phyloP scores from a whole-genome alignment of 1,140 invertebrate species.

The Proctacanthus coquilletti region DNA sequence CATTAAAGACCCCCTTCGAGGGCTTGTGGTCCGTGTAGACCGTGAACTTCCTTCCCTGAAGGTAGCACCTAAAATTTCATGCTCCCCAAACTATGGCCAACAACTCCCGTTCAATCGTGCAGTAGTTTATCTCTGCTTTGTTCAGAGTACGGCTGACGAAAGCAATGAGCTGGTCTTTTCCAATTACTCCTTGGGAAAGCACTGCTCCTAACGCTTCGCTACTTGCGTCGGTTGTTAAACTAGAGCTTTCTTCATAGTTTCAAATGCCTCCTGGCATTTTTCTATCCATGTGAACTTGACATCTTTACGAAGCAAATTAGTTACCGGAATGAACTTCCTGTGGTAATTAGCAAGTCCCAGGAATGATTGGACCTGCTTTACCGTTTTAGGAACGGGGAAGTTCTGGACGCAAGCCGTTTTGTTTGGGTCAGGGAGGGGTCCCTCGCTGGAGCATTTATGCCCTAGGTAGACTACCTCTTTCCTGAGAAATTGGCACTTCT shows the following conservation, averaged over 20 bases:
- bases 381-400: neutral
- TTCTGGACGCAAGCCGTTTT: neutral
- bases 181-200: slow-evolving; percentile 15
- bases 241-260: slow-evolving; percentile 14
- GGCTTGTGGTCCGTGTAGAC: slow-evolving; percentile 36
- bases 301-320: slow-evolving; percentile 14
- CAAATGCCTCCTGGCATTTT: slow-evolving; percentile 11
- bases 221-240: slow-evolving; percentile 14
- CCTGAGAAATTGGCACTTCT: slow-evolving; percentile 10
- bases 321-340: slow-evolving; percentile 12
- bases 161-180: slow-evolving; percentile 9
- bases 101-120: slow-evolving; percentile 26
- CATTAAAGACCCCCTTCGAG: too few species aligned
- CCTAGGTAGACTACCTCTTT: slow-evolving; percentile 15
- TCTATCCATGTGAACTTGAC: slow-evolving; percentile 11
- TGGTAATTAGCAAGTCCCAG: slow-evolving; percentile 12
- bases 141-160: slow-evolving; percentile 28
- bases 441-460: too few species aligned
- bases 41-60: slow-evolving; percentile 33
- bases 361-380: slow-evolving; percentile 12
- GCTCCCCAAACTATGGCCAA: slow-evolving; percentile 26
- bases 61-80: slow-evolving; percentile 32
- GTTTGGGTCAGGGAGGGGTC: slow-evolving; percentile 17
- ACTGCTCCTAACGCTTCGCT: slow-evolving; percentile 14
- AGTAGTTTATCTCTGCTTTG: slow-evolving; percentile 27